Percentiles rank a stretch among this genome's conserved stretches.
Evolutionary conservation across 2,888 invertebrate genomes (phyloP).

Genomic region (Laspeyria flexula): DNA sequence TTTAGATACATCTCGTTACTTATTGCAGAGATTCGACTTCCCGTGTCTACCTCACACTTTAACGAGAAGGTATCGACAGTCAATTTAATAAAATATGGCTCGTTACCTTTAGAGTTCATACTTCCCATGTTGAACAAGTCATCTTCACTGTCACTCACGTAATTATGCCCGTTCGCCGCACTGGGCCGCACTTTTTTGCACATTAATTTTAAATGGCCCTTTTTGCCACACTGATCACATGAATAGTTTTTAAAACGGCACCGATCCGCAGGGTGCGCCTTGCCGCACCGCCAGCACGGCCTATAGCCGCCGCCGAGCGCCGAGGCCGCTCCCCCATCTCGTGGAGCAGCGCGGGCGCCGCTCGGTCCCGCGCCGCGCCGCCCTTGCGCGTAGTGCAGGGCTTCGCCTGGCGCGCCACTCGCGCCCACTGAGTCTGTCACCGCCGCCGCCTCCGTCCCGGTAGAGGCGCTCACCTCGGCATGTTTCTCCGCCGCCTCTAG

Average conservation of each 20-base stretch:
- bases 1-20: neutral
- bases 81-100: conserved; percentile 6
- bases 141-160: neutral
- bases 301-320: neutral
- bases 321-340: neutral
- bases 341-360: neutral
- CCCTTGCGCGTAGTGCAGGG: conserved; percentile 7
- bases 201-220: conserved; percentile 40
- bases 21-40: conserved; percentile 2
- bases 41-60: neutral
- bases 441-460: conserved; percentile 12
- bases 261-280: conserved; percentile 28
- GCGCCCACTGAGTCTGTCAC: conserved; percentile 2
- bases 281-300: conserved; percentile 33
- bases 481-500: conserved; percentile 42
- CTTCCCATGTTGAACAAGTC: neutral
- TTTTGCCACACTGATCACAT: conserved; percentile 38
- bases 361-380: conserved; percentile 8
- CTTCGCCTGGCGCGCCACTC: neutral
- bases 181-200: conserved; percentile 24
- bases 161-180: neutral
- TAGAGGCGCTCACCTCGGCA: conserved; percentile 31
- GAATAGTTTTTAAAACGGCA: conserved; percentile 35
- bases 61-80: neutral
- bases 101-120: neutral